These are phyloP conservation scores for Mythimna albipuncta DNA, from an alignment of 2,888 invertebrate species.

Conservation along the genomic window DNA sequence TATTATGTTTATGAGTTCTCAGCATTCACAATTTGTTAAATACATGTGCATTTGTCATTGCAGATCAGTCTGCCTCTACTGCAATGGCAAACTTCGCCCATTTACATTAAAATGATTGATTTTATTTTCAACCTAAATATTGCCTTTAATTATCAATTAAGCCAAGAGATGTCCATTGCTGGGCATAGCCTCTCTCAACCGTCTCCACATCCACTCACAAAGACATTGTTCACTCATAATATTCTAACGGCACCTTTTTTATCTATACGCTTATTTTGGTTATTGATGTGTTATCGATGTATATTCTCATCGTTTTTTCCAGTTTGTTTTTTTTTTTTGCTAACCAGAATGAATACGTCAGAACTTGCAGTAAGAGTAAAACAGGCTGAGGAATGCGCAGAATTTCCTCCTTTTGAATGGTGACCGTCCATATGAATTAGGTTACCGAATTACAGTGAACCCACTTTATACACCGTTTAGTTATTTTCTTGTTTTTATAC, in stretches of 20 bases:
- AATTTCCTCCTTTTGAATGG: conserved; percentile 12
- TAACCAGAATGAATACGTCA: conserved; percentile 7
- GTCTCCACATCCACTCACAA: not conserved
- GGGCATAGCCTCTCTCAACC: not conserved
- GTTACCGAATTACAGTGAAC: conserved; percentile 2
- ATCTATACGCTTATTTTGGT: not conserved
- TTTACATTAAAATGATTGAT: no score
- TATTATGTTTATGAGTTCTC: no score
- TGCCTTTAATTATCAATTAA: not conserved
- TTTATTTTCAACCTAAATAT: not conserved
- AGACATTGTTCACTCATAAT: not conserved
- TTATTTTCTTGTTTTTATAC: not conserved
- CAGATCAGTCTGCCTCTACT: not conserved
- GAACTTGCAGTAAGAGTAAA: not conserved
- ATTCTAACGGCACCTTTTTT: not conserved
- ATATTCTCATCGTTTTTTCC: not conserved
- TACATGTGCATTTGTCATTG: not conserved
- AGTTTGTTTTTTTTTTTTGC: not conserved
- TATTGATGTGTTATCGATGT: not conserved
- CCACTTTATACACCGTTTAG: not conserved
- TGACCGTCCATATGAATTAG: conserved; percentile 8
- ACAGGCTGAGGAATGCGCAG: conserved; percentile 5
- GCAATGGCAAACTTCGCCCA: not conserved
- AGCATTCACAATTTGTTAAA: no score
- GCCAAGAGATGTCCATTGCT: not conserved